Conservation (phyloP, 1,140 invertebrate genomes). For the Dermatophagoides farinae region DNA sequence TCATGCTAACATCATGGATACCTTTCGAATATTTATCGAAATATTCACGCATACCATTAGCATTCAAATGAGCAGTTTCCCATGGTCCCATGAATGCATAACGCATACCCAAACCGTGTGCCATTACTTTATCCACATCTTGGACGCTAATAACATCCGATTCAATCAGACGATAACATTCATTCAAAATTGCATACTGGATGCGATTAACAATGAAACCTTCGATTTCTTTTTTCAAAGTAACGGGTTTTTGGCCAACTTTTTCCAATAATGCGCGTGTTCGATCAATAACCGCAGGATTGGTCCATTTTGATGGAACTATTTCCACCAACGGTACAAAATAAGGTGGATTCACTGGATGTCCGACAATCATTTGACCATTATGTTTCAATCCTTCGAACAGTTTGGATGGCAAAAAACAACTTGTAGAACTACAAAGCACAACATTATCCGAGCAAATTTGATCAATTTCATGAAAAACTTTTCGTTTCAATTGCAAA, state of each 20-base stretch:
- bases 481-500: slow-evolving; percentile 56
- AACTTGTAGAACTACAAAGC: slow-evolving; percentile 73
- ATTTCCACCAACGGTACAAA: slow-evolving; percentile 83
- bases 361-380: slow-evolving; percentile 52
- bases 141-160: slow-evolving; percentile 58
- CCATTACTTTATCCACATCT: slow-evolving; percentile 82
- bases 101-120: slow-evolving; percentile 73
- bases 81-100: slow-evolving; percentile 84
- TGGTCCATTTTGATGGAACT: slow-evolving; percentile 69
- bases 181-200: slow-evolving; percentile 85
- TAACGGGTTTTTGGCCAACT: slow-evolving; percentile 73
- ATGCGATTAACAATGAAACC: slow-evolving; percentile 86
- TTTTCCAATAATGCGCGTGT: slow-evolving; percentile 56
- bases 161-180: slow-evolving; percentile 69
- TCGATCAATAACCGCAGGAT: slow-evolving; percentile 40
- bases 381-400: slow-evolving; percentile 51
- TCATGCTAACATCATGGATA: slow-evolving; percentile 42
- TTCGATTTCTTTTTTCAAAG: slow-evolving; percentile 57
- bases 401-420: slow-evolving; percentile 63
- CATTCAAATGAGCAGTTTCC: slow-evolving; percentile 84
- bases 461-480: slow-evolving; percentile 54
- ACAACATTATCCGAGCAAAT: slow-evolving; percentile 34
- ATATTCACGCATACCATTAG: slow-evolving; percentile 59
- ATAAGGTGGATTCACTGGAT: slow-evolving; percentile 91
- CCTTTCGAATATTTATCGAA: slow-evolving; percentile 41